These are phyloP conservation scores for Toxotes chatareus DNA, from an alignment of 2,113 vertebrate genomes.

Conservation along the genomic window DNA sequence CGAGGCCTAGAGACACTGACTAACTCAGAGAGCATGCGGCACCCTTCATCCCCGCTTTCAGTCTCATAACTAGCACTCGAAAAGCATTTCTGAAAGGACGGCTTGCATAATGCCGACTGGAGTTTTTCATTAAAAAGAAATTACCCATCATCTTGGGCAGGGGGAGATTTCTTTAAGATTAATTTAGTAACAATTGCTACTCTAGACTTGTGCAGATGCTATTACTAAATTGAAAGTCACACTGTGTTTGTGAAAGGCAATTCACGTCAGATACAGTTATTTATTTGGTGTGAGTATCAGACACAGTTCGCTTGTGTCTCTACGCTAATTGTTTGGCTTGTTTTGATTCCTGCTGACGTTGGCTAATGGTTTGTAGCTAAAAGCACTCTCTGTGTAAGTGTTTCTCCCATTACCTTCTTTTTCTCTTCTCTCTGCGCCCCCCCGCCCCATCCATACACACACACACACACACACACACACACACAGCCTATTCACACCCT, in stretches of 20 bases:
- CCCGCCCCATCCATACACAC: background rate
- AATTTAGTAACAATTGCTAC: slow-evolving; percentile 52
- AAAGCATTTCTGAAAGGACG: slow-evolving; percentile 49
- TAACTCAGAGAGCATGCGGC: slow-evolving; percentile 37
- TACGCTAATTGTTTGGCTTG: slow-evolving; percentile 72
- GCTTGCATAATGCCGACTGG: slow-evolving; percentile 43
- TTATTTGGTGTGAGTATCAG: slow-evolving; percentile 53
- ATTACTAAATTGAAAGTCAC: slow-evolving; percentile 60
- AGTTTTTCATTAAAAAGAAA: slow-evolving; percentile 72
- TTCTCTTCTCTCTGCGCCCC: slow-evolving; percentile 9
- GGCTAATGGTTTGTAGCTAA: slow-evolving; percentile 67
- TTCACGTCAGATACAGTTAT: slow-evolving; percentile 58
- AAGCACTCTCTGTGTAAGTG: slow-evolving; percentile 51
- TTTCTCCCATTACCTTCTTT: slow-evolving; percentile 39
- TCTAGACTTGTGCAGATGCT: slow-evolving; percentile 33
- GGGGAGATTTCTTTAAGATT: slow-evolving; percentile 61
- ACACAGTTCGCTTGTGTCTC: slow-evolving; percentile 45
- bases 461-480: slow-evolving; percentile 11
- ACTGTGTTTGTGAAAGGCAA: slow-evolving; percentile 30
- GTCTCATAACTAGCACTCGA: slow-evolving; percentile 42
- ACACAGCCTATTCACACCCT: background rate
- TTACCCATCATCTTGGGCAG: slow-evolving; percentile 61
- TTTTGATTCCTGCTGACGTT: slow-evolving; percentile 65
- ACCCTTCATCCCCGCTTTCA: slow-evolving; percentile 42
- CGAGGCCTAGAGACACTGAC: slow-evolving; percentile 44